A percentile compares a stretch with the other conserved stretches of the same genome.
Evolutionary conservation across 2,888 invertebrate species (phyloP).

Genomic region (Heteromurus nitidus): DNA sequence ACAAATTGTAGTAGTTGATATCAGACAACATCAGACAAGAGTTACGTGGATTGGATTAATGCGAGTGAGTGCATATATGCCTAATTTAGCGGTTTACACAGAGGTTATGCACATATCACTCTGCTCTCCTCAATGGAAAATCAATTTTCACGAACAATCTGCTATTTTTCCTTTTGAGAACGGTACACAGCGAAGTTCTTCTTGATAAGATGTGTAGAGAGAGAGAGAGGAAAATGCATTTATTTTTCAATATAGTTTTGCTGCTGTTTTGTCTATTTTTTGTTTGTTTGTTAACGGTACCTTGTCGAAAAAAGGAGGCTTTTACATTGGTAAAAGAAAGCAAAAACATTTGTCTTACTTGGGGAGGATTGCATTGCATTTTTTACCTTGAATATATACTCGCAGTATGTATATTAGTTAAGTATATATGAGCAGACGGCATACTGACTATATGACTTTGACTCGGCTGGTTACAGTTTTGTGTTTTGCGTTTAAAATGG

Average conservation of each 20-base stretch:
- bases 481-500: background rate
- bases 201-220: background rate
- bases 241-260: slow-evolving; percentile 1
- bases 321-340: slow-evolving; percentile 11
- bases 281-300: slow-evolving; percentile 30
- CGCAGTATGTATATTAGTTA: background rate
- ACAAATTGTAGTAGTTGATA: background rate
- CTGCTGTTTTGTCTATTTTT: background rate
- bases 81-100: slow-evolving; percentile 4
- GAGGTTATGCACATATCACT: background rate
- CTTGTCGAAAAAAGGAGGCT: background rate
- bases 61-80: too few relatives aligned
- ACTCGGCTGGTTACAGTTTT: background rate
- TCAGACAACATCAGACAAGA: too few relatives aligned
- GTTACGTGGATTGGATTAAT: too few relatives aligned
- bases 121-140: background rate
- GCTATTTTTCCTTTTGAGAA: background rate
- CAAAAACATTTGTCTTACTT: background rate
- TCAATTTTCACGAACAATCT: background rate
- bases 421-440: too few relatives aligned
- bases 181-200: background rate
- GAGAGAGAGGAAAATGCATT: background rate
- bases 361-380: background rate
- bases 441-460: background rate
- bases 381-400: background rate